Base-by-base conservation (phyloP, 2,888 invertebrate species). In the Drosophila anomelani region DNA sequence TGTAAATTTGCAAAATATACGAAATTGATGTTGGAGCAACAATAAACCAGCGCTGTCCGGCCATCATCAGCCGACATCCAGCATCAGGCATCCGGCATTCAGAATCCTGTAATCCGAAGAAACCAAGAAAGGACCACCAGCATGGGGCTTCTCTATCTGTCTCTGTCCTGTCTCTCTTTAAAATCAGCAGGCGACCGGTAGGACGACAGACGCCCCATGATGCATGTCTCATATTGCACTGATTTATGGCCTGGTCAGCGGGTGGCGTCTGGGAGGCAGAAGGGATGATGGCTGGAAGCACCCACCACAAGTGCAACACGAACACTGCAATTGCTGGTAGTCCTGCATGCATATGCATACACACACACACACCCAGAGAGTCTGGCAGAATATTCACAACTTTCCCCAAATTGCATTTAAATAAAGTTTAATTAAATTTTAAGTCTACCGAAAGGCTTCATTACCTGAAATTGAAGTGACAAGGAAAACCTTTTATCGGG, bases 161-260 rank as follows among this genome's bases (percentile, higher is more conserved):
- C 46, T 47, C 38, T 34, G 20, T 15, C 15, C 9, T 46, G 44
- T 15, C 23, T 46, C 26, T 29, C 29, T 47, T 32, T 47, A n/a
- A 32, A 43, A 59, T 62, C 60, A 32, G 41, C 60, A 44, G 54
- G 23, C 77, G 51, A 66, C 79, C 79, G 66, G 68, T 66, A 68
- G 81, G 43, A 51, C 61, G 41, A 75, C 63, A 75, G 77, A 43
- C 46, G 46, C 49, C 55, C 46, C 46, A 67, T 80, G 85, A 85
- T 87, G 88, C 88, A 85, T 80, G 66, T 57, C 77, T 87, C 80
- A 74, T 69, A 76, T 82, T 80, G 66, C 81, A 72, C 68, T 88
- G 88, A 84, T 84, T 88, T 87, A 84, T 82, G 69, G 76, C 57
- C 49, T 44, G 46, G 54, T 46, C 58, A 67, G 57, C 32, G 56